Conservation (phyloP, 2,888 invertebrate species). For the Azorinus chamasolen region DNA sequence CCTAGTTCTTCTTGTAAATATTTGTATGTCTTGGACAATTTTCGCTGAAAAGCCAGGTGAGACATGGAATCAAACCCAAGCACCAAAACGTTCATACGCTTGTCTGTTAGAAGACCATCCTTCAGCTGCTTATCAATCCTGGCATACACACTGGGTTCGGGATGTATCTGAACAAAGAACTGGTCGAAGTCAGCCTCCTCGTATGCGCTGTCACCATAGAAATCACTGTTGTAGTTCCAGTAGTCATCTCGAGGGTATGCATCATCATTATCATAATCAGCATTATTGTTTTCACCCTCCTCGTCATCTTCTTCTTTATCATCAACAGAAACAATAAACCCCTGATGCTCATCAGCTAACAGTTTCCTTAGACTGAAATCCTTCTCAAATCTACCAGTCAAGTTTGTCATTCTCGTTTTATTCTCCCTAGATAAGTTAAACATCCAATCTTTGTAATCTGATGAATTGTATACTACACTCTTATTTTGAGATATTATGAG, state of each 20-base stretch:
- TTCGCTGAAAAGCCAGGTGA: slow-evolving; percentile 78
- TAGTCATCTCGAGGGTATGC: not conserved
- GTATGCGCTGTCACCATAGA: not conserved
- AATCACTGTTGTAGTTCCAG: not conserved
- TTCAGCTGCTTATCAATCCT: slow-evolving; percentile 55
- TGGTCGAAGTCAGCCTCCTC: slow-evolving; percentile 77
- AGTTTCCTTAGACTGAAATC: no score
- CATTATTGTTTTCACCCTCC: not conserved
- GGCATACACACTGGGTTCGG: slow-evolving; percentile 74
- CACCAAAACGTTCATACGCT: slow-evolving; percentile 78
- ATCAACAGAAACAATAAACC: slow-evolving; percentile 63
- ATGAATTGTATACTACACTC: no score
- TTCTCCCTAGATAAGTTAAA: no score
- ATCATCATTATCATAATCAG: not conserved
- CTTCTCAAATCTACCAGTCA: no score
- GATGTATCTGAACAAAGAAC: slow-evolving; percentile 79
- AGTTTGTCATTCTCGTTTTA: no score
- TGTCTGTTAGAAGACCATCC: not conserved
- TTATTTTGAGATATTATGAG: no score
- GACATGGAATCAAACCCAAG: slow-evolving; percentile 83
- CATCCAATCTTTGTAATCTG: no score
- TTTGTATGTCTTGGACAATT: slow-evolving; percentile 78
- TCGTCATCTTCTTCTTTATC: slow-evolving; percentile 5
- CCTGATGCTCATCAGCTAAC: slow-evolving; percentile 56
- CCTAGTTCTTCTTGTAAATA: slow-evolving; percentile 74